Conservation (phyloP, 1,140 invertebrate genomes). For the Cydia splendana region DNA sequence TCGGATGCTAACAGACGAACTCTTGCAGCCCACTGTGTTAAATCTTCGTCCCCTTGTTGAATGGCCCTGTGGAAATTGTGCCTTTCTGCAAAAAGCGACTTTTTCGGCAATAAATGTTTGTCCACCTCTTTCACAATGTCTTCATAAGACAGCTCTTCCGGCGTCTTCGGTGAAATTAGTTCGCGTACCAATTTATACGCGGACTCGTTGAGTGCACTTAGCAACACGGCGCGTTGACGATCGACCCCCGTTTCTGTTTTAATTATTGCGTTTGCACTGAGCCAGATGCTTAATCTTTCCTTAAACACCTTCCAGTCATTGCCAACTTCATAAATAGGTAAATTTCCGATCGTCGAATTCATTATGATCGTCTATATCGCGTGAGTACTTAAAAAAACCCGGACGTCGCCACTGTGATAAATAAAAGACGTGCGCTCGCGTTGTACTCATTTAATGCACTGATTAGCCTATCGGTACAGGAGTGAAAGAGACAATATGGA, state of each 20-base stretch:
- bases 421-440: background rate
- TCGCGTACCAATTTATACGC: constrained; percentile 32
- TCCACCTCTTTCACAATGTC: background rate
- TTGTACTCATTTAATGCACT: background rate
- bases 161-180: constrained; percentile 6
- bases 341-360: constrained; percentile 20
- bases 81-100: constrained; percentile 24
- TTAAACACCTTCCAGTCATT: constrained; percentile 8
- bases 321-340: constrained; percentile 6
- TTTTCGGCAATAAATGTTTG: constrained; percentile 17
- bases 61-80: constrained; percentile 14
- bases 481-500: background rate
- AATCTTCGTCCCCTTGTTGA: background rate
- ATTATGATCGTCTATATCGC: constrained; percentile 1
- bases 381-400: background rate
- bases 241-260: background rate
- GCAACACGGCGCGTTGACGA: constrained; percentile 13
- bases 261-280: background rate
- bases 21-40: constrained; percentile 26
- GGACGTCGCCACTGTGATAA: constrained; percentile 11
- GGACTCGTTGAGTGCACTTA: background rate
- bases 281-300: constrained; percentile 22
- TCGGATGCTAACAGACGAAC: constrained; percentile 2
- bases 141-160: constrained; percentile 2
- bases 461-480: background rate